Percentiles rank a stretch among this genome's conserved stretches.
Conservation (phyloP, 2,888 invertebrate species). For the Bhutanitis thaidina region DNA sequence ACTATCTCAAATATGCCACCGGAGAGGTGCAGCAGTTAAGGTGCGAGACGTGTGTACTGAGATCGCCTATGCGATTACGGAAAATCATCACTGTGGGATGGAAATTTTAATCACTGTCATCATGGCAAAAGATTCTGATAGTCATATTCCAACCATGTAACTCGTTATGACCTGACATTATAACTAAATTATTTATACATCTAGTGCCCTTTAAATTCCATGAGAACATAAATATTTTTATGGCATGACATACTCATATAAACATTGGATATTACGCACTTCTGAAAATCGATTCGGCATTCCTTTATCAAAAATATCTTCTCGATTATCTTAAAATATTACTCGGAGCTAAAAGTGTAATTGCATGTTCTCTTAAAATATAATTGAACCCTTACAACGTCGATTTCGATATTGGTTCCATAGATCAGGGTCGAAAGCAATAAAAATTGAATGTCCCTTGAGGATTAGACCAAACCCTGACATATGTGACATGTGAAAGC, state of each 20-base stretch:
- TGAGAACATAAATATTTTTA: conserved; percentile 17
- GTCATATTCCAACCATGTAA: conserved; percentile 35
- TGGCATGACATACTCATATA: conserved; percentile 15
- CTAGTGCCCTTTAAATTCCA: conserved; percentile 33
- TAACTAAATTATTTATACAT: conserved; percentile 24
- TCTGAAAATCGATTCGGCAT: neutral
- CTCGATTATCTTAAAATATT: neutral
- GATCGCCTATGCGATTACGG: too few species aligned
- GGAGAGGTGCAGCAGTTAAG: too few species aligned
- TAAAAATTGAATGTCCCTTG: conserved; percentile 71
- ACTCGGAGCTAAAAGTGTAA: conserved; percentile 5
- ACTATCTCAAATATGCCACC: too few species aligned
- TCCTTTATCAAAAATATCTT: conserved; percentile 22
- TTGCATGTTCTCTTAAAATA: conserved; percentile 32
- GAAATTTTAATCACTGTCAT: neutral
- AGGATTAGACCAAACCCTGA: conserved; percentile 75
- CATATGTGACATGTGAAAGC: conserved; percentile 71
- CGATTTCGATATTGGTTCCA: conserved; percentile 56
- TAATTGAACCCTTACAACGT: conserved; percentile 53
- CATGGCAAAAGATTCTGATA: conserved; percentile 39
- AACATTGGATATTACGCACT: neutral
- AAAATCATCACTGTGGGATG: too few species aligned
- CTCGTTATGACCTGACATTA: conserved; percentile 24
- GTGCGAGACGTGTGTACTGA: too few species aligned
- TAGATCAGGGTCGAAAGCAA: conserved; percentile 71